These are phyloP conservation scores for Drosophila atripex DNA, from an alignment of 2,888 invertebrate genomes.

Conservation along the genomic window DNA sequence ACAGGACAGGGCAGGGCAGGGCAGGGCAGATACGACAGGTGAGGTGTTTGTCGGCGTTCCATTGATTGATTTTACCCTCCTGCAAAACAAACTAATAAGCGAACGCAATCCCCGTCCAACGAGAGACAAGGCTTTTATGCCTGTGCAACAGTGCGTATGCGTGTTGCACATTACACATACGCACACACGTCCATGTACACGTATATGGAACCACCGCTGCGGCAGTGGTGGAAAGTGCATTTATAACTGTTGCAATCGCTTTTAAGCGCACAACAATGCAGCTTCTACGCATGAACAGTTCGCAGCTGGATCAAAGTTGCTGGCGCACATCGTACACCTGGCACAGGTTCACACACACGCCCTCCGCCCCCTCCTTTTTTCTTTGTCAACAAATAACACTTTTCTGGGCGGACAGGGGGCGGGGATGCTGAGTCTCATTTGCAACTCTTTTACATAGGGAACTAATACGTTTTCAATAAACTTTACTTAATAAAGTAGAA, in stretches of 20 bases:
- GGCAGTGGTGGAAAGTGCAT: conserved; percentile 16
- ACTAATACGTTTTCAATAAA: background rate
- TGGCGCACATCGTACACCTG: conserved; percentile 39
- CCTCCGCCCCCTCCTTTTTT: background rate
- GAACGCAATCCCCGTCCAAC: conserved; percentile 23
- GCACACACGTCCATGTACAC: conserved; percentile 20
- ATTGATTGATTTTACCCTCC: conserved; percentile 67
- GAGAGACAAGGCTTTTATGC: conserved; percentile 51
- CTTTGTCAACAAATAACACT: conserved; percentile 21
- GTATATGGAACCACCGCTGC: background rate
- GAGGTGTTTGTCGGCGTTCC: conserved; percentile 48
- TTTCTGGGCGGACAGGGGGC: background rate
- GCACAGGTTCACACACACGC: conserved; percentile 5
- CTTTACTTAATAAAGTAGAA: no score
- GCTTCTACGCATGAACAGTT: conserved; percentile 63
- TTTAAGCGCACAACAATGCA: conserved; percentile 69
- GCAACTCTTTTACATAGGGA: background rate
- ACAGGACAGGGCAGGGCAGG: background rate
- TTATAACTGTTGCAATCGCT: conserved; percentile 37
- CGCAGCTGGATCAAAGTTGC: conserved; percentile 60
- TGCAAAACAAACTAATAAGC: conserved; percentile 75
- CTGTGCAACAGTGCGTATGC: conserved; percentile 71
- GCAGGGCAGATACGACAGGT: conserved; percentile 1
- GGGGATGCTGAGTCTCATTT: background rate
- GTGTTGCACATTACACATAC: conserved; percentile 50